These are phyloP conservation scores for Porphyrio hochstetteri DNA, from an alignment of 2,113 vertebrate species.

Conservation along the genomic window DNA sequence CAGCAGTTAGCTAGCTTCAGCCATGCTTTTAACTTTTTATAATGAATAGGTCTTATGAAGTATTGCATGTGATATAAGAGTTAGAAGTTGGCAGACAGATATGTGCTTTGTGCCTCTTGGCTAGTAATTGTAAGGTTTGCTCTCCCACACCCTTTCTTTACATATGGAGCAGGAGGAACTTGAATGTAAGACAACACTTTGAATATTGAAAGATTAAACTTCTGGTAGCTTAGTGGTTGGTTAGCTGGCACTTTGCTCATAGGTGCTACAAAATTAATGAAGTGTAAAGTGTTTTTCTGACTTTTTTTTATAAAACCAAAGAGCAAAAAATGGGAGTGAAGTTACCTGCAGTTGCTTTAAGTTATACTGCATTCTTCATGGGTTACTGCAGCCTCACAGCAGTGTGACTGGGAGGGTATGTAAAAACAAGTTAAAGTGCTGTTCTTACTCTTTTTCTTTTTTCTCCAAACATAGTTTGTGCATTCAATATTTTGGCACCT, in stretches of 20 bases:
- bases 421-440: not conserved
- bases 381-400: not conserved
- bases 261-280: not conserved
- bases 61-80: not conserved
- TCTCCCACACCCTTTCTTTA: not conserved
- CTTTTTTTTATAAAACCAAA: not conserved
- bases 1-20: not conserved
- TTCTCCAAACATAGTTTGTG: not conserved
- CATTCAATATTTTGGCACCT: not conserved
- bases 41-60: not conserved
- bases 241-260: not conserved
- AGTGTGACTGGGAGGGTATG: not conserved
- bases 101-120: not conserved
- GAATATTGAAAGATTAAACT: not conserved
- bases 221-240: not conserved
- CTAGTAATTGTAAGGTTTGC: not conserved
- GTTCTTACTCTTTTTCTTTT: not conserved
- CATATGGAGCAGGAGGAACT: not conserved
- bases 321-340: not conserved
- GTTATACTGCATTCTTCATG: not conserved
- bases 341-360: not conserved
- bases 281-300: conserved; percentile 12
- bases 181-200: not conserved
- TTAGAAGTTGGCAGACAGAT: not conserved
- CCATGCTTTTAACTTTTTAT: not conserved